These are phyloP conservation scores for Chalcosyrphus nemorum DNA, from an alignment of 2,888 invertebrate genomes.

Conservation along the genomic window DNA sequence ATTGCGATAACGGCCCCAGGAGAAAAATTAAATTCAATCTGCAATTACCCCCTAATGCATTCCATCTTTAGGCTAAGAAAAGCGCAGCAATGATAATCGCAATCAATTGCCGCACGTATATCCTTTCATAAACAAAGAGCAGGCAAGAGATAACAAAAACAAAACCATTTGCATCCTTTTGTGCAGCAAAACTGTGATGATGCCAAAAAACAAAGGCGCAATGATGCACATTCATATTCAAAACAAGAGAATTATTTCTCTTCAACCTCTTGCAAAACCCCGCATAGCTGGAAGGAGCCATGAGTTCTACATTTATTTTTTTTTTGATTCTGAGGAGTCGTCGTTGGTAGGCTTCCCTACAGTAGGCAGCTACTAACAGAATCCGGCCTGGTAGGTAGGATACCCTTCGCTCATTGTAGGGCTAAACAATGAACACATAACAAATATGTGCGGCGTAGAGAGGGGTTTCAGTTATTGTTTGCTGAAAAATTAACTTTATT, in stretches of 20 bases:
- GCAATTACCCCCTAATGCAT: constrained; percentile 10
- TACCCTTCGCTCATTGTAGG: constrained; percentile 23
- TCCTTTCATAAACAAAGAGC: constrained; percentile 10
- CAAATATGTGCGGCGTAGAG: constrained; percentile 38
- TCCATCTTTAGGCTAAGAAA: constrained; percentile 17
- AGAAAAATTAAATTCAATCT: constrained; percentile 3
- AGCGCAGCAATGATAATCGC: constrained; percentile 46
- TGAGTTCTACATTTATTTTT: constrained; percentile 8
- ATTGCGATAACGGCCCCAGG: neutral
- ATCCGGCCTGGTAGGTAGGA: neutral
- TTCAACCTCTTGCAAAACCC: constrained; percentile 27
- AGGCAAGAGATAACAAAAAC: neutral
- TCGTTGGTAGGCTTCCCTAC: neutral
- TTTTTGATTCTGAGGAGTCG: neutral
- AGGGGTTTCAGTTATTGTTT: constrained; percentile 58
- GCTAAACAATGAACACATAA: constrained; percentile 50
- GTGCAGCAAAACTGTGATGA: constrained; percentile 46
- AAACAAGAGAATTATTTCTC: constrained; percentile 39
- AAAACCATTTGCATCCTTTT: constrained; percentile 59
- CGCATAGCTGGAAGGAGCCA: constrained; percentile 52
- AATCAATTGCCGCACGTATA: constrained; percentile 41
- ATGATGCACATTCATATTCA: constrained; percentile 57
- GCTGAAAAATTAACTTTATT: constrained; percentile 69
- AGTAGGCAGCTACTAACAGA: constrained; percentile 45
- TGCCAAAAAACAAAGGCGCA: constrained; percentile 48